Percentiles rank a stretch among this genome's conserved stretches.
phyloP scores from a whole-genome alignment of 2,888 invertebrate species.

The Panzeria rudis region DNA sequence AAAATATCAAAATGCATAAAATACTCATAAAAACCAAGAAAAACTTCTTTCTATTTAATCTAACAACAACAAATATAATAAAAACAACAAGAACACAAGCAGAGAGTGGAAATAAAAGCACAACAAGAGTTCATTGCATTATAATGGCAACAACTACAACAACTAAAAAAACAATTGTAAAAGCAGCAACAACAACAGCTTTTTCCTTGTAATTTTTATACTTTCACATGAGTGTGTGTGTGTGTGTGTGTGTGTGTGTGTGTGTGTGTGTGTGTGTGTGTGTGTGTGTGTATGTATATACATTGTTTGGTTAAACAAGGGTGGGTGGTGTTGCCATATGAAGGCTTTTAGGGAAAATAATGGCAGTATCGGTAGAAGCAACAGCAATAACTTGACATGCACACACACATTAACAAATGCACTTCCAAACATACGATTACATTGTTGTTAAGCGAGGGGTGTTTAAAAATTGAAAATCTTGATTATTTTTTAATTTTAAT shows the following conservation, averaged over 20 bases:
- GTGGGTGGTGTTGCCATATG: conserved; percentile 65
- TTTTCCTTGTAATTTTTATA: conserved; percentile 53
- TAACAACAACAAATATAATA: conserved; percentile 31
- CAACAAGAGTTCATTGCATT: conserved; percentile 82
- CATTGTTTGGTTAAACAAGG: conserved; percentile 57
- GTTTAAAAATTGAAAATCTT: background rate
- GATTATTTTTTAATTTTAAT: background rate
- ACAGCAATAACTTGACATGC: conserved; percentile 53
- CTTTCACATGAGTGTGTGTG: background rate
- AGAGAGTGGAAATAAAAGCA: conserved; percentile 54
- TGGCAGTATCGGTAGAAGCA: conserved; percentile 60
- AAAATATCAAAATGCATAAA: conserved; percentile 52
- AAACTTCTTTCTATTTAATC: conserved; percentile 59
- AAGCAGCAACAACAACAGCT: conserved; percentile 67
- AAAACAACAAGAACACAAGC: conserved; percentile 29
- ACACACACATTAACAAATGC: conserved; percentile 60
- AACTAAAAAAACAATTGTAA: conserved; percentile 70
- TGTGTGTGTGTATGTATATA: conserved; percentile 1
- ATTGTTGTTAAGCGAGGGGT: background rate
- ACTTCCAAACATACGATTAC: conserved; percentile 23
- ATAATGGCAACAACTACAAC: conserved; percentile 77
- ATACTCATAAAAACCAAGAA: conserved; percentile 31
- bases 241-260: conserved; percentile 5
- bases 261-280: background rate
- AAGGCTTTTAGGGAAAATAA: conserved; percentile 54